phyloP scores from a whole-genome alignment of 2,113 vertebrate species.

The Aptenodytes patagonicus region DNA sequence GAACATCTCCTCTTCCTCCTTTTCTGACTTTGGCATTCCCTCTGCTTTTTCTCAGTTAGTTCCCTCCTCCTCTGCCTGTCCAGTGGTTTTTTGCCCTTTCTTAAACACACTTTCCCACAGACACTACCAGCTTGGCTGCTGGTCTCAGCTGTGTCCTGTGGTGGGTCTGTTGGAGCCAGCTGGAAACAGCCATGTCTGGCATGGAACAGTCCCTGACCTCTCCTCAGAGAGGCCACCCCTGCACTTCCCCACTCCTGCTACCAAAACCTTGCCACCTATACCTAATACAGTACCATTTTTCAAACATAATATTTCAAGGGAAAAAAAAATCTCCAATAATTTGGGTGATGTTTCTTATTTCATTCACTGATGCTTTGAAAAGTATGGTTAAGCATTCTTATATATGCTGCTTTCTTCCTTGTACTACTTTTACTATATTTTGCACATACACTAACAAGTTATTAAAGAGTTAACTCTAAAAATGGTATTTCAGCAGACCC shows the following conservation, averaged over 20 bases:
- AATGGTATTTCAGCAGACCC: neutral
- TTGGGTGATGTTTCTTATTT: neutral
- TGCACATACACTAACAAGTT: neutral
- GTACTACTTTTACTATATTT: neutral
- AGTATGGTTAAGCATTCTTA: neutral
- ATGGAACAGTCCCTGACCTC: neutral
- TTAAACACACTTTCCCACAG: neutral
- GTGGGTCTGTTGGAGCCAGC: neutral
- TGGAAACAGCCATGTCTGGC: neutral
- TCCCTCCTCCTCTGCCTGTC: neutral
- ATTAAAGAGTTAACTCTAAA: neutral
- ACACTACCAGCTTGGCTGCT: neutral
- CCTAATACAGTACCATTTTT: neutral
- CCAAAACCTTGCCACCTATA: neutral
- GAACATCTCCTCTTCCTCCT: neutral
- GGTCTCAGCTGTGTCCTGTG: neutral
- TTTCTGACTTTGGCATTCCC: neutral
- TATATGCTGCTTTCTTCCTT: neutral
- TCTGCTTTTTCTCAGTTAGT: neutral
- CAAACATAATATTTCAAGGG: neutral
- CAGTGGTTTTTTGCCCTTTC: neutral
- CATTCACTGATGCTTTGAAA: neutral
- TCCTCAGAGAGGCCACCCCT: neutral
- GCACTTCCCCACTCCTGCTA: accelerated
- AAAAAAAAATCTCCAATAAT: neutral